These are phyloP conservation scores for Bellardia pandia DNA, from an alignment of 2,888 invertebrate species.

Conservation along the genomic window DNA sequence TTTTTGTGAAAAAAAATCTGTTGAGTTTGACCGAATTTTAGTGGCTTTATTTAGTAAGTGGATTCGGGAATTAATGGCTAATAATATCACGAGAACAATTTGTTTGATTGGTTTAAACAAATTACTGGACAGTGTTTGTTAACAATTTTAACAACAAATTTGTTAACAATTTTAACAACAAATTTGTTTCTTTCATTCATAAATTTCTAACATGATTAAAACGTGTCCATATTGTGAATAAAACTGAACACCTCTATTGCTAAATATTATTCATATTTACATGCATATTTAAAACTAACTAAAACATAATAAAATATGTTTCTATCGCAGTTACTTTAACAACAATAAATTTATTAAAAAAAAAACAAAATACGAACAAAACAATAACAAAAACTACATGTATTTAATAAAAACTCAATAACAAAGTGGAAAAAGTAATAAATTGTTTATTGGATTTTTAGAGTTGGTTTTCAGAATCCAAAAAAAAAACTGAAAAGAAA, in stretches of 20 bases:
- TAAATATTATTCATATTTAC: not conserved
- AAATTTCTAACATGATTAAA: too few species aligned
- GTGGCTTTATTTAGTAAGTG: not conserved
- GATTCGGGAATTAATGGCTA: not conserved
- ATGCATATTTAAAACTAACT: slow-evolving; percentile 18
- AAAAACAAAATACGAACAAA: slow-evolving; percentile 21
- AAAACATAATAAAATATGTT: slow-evolving; percentile 49
- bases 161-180: too few species aligned
- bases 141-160: too few species aligned
- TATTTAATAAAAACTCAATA: slow-evolving; percentile 55
- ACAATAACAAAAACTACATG: slow-evolving; percentile 44
- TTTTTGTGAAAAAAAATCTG: slow-evolving; percentile 6
- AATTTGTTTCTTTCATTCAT: too few species aligned
- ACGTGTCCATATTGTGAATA: not conserved
- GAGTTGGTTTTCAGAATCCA: slow-evolving; percentile 46
- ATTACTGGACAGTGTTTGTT: not conserved
- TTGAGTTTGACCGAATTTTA: slow-evolving; percentile 13
- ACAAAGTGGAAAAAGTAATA: slow-evolving; percentile 59
- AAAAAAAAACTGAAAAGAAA: not conserved
- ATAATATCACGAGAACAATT: not conserved
- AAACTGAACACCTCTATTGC: slow-evolving; percentile 26
- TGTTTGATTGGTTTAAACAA: not conserved
- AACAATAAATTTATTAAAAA: slow-evolving; percentile 43
- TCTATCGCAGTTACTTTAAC: slow-evolving; percentile 55
- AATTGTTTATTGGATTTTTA: slow-evolving; percentile 70